Evolutionary conservation across 2,888 invertebrate species (phyloP).

Genomic region (Elmis aenea): DNA sequence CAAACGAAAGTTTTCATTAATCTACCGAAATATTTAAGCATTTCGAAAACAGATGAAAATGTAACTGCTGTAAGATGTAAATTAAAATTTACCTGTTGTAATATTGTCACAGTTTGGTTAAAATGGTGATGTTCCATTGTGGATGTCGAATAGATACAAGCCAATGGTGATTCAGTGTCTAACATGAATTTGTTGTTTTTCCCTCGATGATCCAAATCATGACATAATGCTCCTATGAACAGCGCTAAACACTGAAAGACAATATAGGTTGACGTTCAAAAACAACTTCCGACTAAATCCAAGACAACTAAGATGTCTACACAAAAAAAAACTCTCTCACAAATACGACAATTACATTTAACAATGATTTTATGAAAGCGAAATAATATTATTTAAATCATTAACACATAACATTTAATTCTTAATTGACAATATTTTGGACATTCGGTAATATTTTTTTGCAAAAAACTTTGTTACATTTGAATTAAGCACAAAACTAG

Average conservation of each 20-base stretch:
- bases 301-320: too few species aligned
- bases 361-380: too few species aligned
- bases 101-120: constrained; percentile 79
- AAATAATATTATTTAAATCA: too few species aligned
- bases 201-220: constrained; percentile 81
- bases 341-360: too few species aligned
- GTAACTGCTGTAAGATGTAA: not conserved
- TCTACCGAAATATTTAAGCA: not conserved
- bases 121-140: constrained; percentile 87
- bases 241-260: constrained; percentile 64
- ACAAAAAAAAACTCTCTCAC: too few species aligned
- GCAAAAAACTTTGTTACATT: too few species aligned
- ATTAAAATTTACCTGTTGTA: constrained; percentile 59
- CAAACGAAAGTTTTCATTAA: constrained; percentile 1
- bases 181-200: constrained; percentile 85
- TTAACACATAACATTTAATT: too few species aligned
- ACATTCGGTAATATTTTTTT: too few species aligned
- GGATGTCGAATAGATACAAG: constrained; percentile 79
- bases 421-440: too few species aligned
- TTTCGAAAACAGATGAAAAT: not conserved
- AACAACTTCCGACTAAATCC: too few species aligned
- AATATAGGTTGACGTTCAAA: constrained; percentile 2
- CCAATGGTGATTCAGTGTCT: constrained; percentile 75
- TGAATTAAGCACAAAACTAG: too few species aligned
- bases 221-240: constrained; percentile 76